Conservation (phyloP, 2,888 invertebrate genomes). For the Lithophane socia region DNA sequence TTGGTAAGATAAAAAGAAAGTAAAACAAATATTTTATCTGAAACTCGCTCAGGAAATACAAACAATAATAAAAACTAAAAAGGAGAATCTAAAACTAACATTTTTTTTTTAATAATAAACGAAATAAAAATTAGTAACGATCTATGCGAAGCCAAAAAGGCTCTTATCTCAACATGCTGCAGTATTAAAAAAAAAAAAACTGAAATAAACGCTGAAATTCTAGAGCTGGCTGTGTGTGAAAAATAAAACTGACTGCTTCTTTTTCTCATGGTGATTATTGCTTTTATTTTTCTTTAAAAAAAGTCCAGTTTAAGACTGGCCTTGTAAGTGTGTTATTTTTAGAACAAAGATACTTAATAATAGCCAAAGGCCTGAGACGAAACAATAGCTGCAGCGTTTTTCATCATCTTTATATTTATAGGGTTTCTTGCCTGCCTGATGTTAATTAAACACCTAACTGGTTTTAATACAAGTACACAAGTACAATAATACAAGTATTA, state of each 20-base stretch:
- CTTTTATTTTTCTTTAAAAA: neutral
- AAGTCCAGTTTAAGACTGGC: neutral
- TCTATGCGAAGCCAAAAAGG: too few relatives aligned
- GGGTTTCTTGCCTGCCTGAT: neutral
- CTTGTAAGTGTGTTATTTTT: neutral
- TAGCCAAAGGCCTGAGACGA: neutral
- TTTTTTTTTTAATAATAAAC: too few relatives aligned
- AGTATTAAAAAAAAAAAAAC: too few relatives aligned
- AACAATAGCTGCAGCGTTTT: conserved; percentile 1
- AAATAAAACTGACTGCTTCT: neutral
- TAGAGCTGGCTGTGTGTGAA: neutral
- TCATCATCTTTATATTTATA: neutral
- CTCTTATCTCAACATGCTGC: too few relatives aligned
- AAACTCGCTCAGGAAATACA: too few relatives aligned
- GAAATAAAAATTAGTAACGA: too few relatives aligned
- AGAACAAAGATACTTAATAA: neutral
- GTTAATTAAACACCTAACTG: neutral
- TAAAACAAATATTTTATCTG: too few relatives aligned
- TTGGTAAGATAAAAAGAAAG: too few relatives aligned
- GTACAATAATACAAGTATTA: conserved; percentile 2
- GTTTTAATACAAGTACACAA: conserved; percentile 13
- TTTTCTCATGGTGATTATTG: neutral
- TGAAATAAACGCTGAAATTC: neutral
- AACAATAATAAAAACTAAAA: too few relatives aligned
- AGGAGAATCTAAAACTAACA: too few relatives aligned